Conservation (phyloP, 2,888 invertebrate genomes). For the Syrphus vitripennis region DNA sequence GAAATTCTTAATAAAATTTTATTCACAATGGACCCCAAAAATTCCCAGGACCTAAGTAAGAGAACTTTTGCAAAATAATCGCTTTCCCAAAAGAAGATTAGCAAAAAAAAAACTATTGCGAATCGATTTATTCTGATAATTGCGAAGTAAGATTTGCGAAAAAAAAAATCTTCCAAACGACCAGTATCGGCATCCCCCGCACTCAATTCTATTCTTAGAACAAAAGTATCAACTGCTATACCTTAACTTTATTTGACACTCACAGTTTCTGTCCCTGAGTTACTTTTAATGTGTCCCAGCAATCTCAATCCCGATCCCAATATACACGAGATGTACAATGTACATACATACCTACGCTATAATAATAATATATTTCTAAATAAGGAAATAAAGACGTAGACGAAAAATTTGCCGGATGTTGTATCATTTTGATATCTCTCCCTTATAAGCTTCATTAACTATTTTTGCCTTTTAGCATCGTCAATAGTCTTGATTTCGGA, state of each 20-base stretch:
- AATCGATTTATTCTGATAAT: too few relatives aligned
- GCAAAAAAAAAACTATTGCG: too few relatives aligned
- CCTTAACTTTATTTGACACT: neutral
- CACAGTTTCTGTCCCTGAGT: neutral
- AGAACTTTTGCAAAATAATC: too few relatives aligned
- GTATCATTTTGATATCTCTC: neutral
- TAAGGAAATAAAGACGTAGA: neutral
- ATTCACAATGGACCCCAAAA: too few relatives aligned
- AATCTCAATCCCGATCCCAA: neutral
- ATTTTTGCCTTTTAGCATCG: slow-evolving; percentile 35
- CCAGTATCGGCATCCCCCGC: too few relatives aligned
- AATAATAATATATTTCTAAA: neutral
- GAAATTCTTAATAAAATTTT: too few relatives aligned
- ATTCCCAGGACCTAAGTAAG: too few relatives aligned
- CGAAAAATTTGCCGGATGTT: neutral
- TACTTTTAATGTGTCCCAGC: neutral
- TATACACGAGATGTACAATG: neutral
- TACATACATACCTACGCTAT: neutral
- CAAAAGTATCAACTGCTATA: neutral
- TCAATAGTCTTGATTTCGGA: slow-evolving; percentile 10
- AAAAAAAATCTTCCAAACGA: too few relatives aligned
- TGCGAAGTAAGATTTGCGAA: too few relatives aligned
- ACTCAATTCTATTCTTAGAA: too few relatives aligned
- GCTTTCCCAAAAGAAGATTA: too few relatives aligned
- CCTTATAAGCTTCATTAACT: slow-evolving; percentile 33